phyloP scores from a whole-genome alignment of 2,113 vertebrate species.

The Mormyrus iriodes region DNA sequence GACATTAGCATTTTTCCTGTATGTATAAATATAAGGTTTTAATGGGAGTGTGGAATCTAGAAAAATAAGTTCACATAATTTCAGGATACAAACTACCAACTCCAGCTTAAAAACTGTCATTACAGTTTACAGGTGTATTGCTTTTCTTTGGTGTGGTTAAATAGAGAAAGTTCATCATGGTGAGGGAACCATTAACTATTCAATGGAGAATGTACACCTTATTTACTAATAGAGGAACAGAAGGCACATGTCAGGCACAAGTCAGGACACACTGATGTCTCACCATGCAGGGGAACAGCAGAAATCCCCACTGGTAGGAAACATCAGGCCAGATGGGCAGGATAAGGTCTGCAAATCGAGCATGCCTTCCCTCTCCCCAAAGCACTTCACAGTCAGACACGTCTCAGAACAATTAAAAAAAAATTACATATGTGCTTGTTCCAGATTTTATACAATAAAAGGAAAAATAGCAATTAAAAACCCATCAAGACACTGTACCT shows the following conservation, averaged over 20 bases:
- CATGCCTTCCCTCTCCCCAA: not conserved
- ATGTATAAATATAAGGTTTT: conserved; percentile 99
- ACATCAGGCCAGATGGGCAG: not conserved
- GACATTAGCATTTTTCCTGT: conserved; percentile 29
- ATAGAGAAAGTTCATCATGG: conserved; percentile 72
- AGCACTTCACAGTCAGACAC: conserved; percentile 23
- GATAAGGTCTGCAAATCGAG: conserved; percentile 11
- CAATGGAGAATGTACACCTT: conserved; percentile 23
- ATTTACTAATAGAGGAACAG: not conserved
- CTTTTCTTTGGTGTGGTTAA: conserved; percentile 82
- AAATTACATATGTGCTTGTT: conserved; percentile 29
- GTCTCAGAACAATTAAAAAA: conserved; percentile 15
- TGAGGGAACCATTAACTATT: conserved; percentile 61
- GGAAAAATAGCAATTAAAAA: conserved; percentile 31
- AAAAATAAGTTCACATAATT: conserved; percentile 99
- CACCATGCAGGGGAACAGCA: conserved; percentile 40
- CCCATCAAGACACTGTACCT: conserved; percentile 37
- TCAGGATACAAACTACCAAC: conserved; percentile 92
- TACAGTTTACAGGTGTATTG: conserved; percentile 70
- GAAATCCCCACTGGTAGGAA: not conserved
- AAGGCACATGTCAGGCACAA: conserved; percentile 35
- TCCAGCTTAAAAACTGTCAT: conserved; percentile 57
- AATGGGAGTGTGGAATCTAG: conserved; percentile 95
- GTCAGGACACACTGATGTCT: conserved; percentile 20
- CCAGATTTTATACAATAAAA: conserved; percentile 36